Base-by-base conservation (phyloP, 2,113 vertebrate genomes). In the Prionailurus viverrinus region DNA sequence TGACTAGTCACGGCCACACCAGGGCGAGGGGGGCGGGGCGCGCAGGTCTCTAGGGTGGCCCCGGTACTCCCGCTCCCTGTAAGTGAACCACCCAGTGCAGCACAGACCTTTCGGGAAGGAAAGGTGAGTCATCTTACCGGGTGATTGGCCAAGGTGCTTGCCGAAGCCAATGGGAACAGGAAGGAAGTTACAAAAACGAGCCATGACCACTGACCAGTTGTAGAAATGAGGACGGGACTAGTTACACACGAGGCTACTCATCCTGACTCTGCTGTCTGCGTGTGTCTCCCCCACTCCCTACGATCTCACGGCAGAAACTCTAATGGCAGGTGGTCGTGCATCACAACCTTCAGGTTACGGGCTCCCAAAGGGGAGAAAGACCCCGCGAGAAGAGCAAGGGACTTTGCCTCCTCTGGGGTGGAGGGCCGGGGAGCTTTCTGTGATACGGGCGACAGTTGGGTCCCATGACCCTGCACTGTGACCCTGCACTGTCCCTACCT, bases 381-480 rank as follows among this genome's bases (percentile, higher is more conserved):
- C 31, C 7, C 83, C 5, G 71, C 48, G 4, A 6, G 63, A 36
- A 31, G 13, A 51, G 14, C 23, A 53, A 61, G 33, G 27, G 69
- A 4, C 27, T 31, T 7, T 29, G 55, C 33, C 2, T 53, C 45
- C 41, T 53, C 45, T 3, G 8, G 53, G 58, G 7, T 45, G 45
- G 79, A 58, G 6, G 10, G 51, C 2, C 7, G 3, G n/a, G 41
- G 29, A 5, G 45, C 9, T 36, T n/a, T 18, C 80, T 3, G 1
- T 21, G 10, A 27, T 2, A 1, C 14, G 0, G 68, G 36, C 0
- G 10, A 39, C 2, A 12, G n/a, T 6, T 1, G n/a, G 33, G 12
- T 11, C 21, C 6, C 1, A 7, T 66, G 1, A 2, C 4, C 36
- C 31, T 23, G 74, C 7, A 7, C 23, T 3, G 10, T 4, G 23